phyloP scores from a whole-genome alignment of 2,797 vertebrate species.

The Crocodylus rhombifer region DNA sequence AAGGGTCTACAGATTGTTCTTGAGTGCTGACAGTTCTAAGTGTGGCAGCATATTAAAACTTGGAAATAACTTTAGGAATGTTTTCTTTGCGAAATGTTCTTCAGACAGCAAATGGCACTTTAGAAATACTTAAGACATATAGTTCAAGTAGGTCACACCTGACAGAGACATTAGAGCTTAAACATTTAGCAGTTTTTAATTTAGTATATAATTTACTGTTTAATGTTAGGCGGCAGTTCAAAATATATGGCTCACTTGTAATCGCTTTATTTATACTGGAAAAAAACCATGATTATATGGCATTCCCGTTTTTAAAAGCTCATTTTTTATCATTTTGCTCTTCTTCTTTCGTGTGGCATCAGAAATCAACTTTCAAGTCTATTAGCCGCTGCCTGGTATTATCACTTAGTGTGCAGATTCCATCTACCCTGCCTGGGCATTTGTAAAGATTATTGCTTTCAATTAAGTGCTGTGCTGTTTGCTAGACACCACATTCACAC shows the following conservation, averaged over 20 bases:
- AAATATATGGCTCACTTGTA: neutral
- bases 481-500: too few relatives aligned
- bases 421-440: too few relatives aligned
- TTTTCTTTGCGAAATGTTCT: conserved; percentile 15
- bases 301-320: conserved; percentile 31
- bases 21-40: conserved; percentile 7
- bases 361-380: conserved; percentile 9
- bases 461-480: too few relatives aligned
- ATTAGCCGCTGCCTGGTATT: too few relatives aligned
- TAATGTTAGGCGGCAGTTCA: neutral
- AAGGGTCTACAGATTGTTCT: conserved; percentile 1
- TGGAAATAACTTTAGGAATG: conserved; percentile 41
- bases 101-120: conserved; percentile 12
- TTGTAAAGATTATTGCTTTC: too few relatives aligned
- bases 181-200: neutral
- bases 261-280: neutral
- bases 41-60: neutral
- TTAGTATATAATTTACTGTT: neutral
- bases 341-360: conserved; percentile 10
- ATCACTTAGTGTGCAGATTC: too few relatives aligned
- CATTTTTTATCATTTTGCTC: neutral
- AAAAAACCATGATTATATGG: neutral
- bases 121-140: neutral
- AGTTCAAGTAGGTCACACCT: neutral
- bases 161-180: neutral